A percentile compares a stretch with the other conserved stretches of the same genome.
Conservation (phyloP, 2,888 invertebrate genomes). For the Rhagonycha lutea region DNA sequence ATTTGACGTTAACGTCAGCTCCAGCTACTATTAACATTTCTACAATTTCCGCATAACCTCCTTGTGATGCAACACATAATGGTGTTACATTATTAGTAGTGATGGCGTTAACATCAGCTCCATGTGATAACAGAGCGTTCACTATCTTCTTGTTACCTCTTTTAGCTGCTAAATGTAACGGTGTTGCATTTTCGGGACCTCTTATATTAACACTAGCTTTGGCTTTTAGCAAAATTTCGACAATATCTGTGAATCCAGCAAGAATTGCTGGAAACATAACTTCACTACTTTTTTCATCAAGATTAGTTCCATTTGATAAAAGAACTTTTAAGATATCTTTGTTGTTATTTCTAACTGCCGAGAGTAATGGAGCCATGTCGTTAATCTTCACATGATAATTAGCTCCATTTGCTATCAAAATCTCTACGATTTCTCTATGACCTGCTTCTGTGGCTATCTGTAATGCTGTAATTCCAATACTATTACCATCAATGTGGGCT, state of each 20-base stretch:
- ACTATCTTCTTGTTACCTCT: neutral
- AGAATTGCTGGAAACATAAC: neutral
- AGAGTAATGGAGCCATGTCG: neutral
- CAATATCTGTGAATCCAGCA: neutral
- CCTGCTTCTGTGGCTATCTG: neutral
- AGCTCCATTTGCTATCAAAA: neutral
- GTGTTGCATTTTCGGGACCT: neutral
- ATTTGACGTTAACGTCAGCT: neutral
- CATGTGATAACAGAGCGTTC: neutral
- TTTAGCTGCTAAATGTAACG: neutral
- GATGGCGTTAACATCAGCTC: neutral
- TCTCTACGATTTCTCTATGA: neutral
- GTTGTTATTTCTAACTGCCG: neutral
- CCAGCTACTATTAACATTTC: neutral
- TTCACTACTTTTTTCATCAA: neutral
- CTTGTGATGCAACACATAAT: neutral
- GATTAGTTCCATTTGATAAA: neutral
- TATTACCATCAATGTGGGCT: too few relatives aligned
- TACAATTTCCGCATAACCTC: neutral
- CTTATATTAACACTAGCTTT: neutral
- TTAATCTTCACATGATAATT: neutral
- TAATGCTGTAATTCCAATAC: too few relatives aligned
- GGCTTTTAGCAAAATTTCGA: neutral
- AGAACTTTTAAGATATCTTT: neutral
- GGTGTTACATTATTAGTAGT: neutral